phyloP scores from a whole-genome alignment of 2,113 vertebrate genomes.

The Merops nubicus region DNA sequence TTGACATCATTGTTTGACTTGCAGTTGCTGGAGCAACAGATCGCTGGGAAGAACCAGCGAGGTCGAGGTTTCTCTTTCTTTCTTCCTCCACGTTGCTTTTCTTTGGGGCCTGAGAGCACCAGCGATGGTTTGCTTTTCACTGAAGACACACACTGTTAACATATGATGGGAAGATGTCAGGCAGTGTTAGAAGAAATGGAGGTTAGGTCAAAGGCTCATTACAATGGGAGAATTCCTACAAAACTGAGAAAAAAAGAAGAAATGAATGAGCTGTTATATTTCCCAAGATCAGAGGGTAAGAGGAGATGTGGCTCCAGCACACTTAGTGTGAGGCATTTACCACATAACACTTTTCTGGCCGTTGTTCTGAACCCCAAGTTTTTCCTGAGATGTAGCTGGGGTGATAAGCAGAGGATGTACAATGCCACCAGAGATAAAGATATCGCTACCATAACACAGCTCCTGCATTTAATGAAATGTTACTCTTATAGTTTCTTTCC shows the following conservation, averaged over 20 bases:
- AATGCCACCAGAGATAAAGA: neutral
- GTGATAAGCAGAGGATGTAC: neutral
- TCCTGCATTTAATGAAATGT: neutral
- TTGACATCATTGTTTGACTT: constrained; percentile 70
- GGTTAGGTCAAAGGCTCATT: constrained; percentile 50
- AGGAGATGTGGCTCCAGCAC: neutral
- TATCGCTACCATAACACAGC: neutral
- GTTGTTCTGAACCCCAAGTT: neutral
- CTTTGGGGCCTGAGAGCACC: constrained; percentile 10
- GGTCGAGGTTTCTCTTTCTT: constrained; percentile 57
- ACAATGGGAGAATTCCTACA: constrained; percentile 56
- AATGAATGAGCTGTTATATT: constrained; percentile 36
- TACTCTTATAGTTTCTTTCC: neutral
- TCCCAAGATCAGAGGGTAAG: constrained; percentile 14
- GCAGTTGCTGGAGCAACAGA: constrained; percentile 74
- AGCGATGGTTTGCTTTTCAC: constrained; percentile 48
- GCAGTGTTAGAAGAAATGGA: constrained; percentile 51
- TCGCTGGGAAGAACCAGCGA: constrained; percentile 10
- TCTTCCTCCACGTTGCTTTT: constrained; percentile 24
- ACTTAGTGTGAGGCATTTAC: neutral
- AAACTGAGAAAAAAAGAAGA: constrained; percentile 36
- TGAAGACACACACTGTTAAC: constrained; percentile 68
- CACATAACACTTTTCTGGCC: neutral
- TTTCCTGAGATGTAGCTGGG: neutral
- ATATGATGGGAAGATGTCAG: constrained; percentile 69